Evolutionary conservation across 1,140 invertebrate genomes (phyloP).

Genomic region (Eriosoma lanigerum): DNA sequence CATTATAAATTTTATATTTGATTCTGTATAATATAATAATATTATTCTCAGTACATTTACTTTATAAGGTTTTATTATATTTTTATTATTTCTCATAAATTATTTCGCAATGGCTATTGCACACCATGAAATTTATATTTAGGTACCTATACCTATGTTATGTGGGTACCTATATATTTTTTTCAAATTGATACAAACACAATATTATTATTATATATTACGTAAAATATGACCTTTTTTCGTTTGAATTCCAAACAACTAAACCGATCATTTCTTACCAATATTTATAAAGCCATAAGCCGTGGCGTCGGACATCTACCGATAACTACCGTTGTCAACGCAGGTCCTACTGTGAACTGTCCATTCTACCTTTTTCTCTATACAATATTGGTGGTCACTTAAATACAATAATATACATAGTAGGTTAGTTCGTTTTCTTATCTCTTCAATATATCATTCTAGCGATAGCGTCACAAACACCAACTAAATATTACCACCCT

Average conservation of each 20-base stretch:
- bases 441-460: background rate
- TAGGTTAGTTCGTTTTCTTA: background rate
- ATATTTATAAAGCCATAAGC: constrained; percentile 23
- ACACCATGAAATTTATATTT: background rate
- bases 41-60: too few relatives aligned
- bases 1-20: too few relatives aligned
- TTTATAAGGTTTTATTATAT: too few relatives aligned
- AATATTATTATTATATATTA: constrained; percentile 11
- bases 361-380: background rate
- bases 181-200: background rate
- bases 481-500: background rate
- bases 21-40: too few relatives aligned
- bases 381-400: background rate
- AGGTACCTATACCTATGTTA: background rate
- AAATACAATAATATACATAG: background rate
- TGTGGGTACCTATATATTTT: background rate
- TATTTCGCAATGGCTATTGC: background rate
- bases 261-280: background rate
- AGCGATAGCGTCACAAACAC: background rate
- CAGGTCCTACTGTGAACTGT: background rate
- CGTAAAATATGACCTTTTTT: constrained; percentile 23
- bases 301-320: constrained; percentile 8
- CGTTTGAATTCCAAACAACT: constrained; percentile 1
- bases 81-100: too few relatives aligned
- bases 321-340: constrained; percentile 9